Percentiles rank a stretch among this genome's conserved stretches.
phyloP scores from a whole-genome alignment of 1,140 invertebrate genomes.

The Acyrthosiphon pisum region DNA sequence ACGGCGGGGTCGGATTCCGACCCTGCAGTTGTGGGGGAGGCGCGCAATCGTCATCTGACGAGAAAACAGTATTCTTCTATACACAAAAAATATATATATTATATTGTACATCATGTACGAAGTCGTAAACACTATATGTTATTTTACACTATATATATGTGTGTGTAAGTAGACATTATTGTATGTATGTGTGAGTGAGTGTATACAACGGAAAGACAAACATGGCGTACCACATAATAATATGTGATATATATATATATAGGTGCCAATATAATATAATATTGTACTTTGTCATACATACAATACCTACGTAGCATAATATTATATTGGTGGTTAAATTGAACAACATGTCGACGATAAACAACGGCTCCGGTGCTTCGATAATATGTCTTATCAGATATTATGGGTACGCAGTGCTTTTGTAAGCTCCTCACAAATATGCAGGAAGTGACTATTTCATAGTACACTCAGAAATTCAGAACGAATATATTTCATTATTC shows the following conservation, averaged over 20 bases:
- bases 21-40: no score
- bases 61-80: not conserved
- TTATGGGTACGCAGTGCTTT: not conserved
- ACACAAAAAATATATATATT: not conserved
- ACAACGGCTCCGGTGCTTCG: not conserved
- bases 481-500: no score
- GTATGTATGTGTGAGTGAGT: no score
- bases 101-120: not conserved
- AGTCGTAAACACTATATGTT: not conserved
- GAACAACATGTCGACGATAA: not conserved
- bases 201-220: not conserved
- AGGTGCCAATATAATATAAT: not conserved
- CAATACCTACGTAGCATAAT: not conserved
- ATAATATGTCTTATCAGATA: not conserved
- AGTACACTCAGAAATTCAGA: no score
- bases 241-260: not conserved
- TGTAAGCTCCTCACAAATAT: no score
- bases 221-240: not conserved
- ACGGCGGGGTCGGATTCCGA: not conserved
- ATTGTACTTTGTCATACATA: not conserved
- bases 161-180: no score
- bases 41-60: not conserved
- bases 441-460: no score
- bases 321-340: not conserved
- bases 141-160: no score